Percentiles rank a stretch among this genome's conserved stretches.
Conservation (phyloP, 2,113 vertebrate species). For the Chloropsis hardwickii region DNA sequence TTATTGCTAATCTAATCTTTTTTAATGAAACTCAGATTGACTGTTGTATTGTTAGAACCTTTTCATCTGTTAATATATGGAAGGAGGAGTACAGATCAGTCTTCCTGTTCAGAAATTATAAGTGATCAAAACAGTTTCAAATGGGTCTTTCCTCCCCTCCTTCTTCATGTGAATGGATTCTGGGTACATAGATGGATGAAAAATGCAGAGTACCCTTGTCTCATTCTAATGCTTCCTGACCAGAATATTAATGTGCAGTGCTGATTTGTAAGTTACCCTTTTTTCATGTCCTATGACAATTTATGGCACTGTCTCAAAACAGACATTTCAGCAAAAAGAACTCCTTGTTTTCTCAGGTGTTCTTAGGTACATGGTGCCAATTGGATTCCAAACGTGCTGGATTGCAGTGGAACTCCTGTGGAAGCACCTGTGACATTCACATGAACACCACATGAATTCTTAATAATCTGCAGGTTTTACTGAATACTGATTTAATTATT, state of each 20-base stretch:
- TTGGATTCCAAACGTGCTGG: neutral
- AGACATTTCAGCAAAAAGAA: neutral
- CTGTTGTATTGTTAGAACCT: neutral
- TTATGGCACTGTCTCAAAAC: neutral
- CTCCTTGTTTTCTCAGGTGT: neutral
- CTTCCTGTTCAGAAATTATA: neutral
- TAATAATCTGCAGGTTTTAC: neutral
- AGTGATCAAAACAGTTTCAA: neutral
- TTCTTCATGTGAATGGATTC: neutral
- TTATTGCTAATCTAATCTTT: neutral
- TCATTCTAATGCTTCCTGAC: neutral
- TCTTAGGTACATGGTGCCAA: neutral
- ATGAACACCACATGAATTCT: neutral
- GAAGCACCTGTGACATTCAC: neutral
- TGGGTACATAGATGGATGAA: neutral
- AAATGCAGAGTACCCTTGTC: neutral
- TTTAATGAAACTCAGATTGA: neutral
- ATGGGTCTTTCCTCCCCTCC: neutral
- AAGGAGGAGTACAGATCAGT: neutral
- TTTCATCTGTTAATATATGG: neutral
- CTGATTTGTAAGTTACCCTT: neutral
- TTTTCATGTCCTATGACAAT: neutral
- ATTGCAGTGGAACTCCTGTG: neutral
- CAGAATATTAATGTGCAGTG: neutral
- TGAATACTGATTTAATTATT: slow-evolving; percentile 14